Evolutionary conservation across 2,113 vertebrate genomes (phyloP).

Genomic region (Oncorhynchus clarkii): DNA sequence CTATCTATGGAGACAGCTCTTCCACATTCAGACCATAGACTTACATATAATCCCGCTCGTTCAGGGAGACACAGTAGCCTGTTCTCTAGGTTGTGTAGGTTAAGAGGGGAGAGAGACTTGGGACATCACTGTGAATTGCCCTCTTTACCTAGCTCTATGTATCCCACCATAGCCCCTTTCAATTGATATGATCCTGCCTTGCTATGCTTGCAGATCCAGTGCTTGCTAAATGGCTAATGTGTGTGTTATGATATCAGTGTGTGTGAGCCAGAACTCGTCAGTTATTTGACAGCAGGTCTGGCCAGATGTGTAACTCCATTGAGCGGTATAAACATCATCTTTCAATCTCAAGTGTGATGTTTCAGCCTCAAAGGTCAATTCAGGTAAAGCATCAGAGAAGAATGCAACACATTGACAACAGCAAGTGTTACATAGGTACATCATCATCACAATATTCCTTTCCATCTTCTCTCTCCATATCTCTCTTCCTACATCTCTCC

Average conservation of each 20-base stretch:
- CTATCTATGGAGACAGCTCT: conserved; percentile 37
- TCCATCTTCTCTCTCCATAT: neutral
- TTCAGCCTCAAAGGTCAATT: no score
- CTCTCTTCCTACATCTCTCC: neutral
- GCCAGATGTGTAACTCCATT: neutral
- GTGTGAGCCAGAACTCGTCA: neutral
- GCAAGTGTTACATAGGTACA: no score
- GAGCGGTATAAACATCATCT: no score
- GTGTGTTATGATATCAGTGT: neutral
- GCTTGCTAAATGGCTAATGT: neutral
- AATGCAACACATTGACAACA: no score
- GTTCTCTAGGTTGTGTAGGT: conserved; percentile 58
- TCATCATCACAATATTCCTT: neutral
- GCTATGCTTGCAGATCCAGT: neutral
- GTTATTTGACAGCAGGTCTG: neutral
- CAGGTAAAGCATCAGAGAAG: no score
- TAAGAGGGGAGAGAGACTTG: conserved; percentile 46
- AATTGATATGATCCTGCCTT: neutral
- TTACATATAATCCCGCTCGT: conserved; percentile 27
- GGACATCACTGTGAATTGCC: conserved; percentile 57
- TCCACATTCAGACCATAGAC: conserved; percentile 26
- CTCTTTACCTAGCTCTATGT: conserved; percentile 6
- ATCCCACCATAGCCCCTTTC: neutral
- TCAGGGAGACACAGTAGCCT: conserved; percentile 59
- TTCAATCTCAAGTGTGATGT: no score